phyloP scores from a whole-genome alignment of 1,140 invertebrate genomes.

The Monochamus saltuarius region DNA sequence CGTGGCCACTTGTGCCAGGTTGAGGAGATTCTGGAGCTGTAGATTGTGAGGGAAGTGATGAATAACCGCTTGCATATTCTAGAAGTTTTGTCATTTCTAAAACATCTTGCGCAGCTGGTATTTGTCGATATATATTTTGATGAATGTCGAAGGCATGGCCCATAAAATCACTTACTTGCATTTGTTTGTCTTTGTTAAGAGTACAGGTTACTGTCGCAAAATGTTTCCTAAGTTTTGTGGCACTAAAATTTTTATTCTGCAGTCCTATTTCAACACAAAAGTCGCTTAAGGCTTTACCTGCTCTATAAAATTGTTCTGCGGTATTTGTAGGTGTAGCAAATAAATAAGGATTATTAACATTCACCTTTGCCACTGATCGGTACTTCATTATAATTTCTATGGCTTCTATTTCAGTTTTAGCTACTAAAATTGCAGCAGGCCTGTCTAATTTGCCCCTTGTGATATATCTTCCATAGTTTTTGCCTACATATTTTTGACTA shows the following conservation, averaged over 20 bases:
- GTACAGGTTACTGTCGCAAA: constrained; percentile 2
- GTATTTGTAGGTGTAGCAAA: constrained; percentile 3
- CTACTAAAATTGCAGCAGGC: constrained; percentile 1
- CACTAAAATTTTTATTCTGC: constrained; percentile 6
- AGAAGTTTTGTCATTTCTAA: background rate
- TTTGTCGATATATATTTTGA: constrained; percentile 13
- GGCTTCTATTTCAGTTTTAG: background rate
- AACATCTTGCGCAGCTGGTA: background rate
- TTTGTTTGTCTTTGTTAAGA: constrained; percentile 3
- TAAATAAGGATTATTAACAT: constrained; percentile 7
- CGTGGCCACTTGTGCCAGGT: background rate
- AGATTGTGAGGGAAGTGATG: background rate
- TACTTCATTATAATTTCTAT: constrained; percentile 8
- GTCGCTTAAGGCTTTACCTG: background rate
- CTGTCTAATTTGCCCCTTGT: constrained; percentile 5
- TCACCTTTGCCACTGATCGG: constrained; percentile 2
- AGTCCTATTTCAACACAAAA: constrained; percentile 6
- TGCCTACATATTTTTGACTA: background rate
- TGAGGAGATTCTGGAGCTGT: background rate
- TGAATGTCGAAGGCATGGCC: constrained; percentile 8
- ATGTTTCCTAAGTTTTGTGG: constrained; percentile 12
- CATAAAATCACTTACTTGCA: constrained; percentile 11
- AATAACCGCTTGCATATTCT: background rate
- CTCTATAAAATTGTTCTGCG: constrained; percentile 7
- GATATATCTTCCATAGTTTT: constrained; percentile 2